Percentiles rank a stretch among this genome's conserved stretches.
phyloP scores from a whole-genome alignment of 1,140 invertebrate genomes.

The Microvelia longipes region DNA sequence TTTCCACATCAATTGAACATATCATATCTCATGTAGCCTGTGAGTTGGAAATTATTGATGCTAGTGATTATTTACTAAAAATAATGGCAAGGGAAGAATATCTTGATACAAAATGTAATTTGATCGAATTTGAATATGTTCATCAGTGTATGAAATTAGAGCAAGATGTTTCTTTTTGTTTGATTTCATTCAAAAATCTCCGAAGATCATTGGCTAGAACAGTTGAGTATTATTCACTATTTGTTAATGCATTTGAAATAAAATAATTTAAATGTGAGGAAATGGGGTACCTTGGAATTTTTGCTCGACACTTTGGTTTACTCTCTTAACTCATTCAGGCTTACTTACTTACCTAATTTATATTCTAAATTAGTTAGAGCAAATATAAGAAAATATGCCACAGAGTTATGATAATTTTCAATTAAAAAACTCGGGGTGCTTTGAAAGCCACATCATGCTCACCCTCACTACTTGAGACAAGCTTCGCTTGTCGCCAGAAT shows the following conservation, averaged over 20 bases:
- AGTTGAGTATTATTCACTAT: slow-evolving; percentile 35
- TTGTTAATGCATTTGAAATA: not conserved
- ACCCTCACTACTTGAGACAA: too few relatives aligned
- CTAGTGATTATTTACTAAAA: slow-evolving; percentile 37
- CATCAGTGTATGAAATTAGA: slow-evolving; percentile 79
- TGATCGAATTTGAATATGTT: slow-evolving; percentile 84
- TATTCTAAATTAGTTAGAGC: too few relatives aligned
- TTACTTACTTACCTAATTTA: not conserved
- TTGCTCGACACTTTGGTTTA: not conserved
- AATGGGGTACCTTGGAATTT: not conserved
- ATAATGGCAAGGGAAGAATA: slow-evolving; percentile 72
- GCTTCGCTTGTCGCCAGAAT: too few relatives aligned
- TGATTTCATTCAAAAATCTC: slow-evolving; percentile 44
- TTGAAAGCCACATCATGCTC: too few relatives aligned
- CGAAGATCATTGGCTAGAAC: slow-evolving; percentile 49
- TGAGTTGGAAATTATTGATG: slow-evolving; percentile 53
- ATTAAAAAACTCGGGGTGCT: too few relatives aligned
- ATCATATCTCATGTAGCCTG: slow-evolving; percentile 75
- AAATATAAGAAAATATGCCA: too few relatives aligned
- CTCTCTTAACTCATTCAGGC: not conserved
- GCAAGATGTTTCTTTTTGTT: slow-evolving; percentile 66
- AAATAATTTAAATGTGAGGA: not conserved
- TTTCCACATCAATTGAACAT: slow-evolving; percentile 70
- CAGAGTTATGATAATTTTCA: too few relatives aligned
- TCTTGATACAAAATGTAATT: slow-evolving; percentile 44